Conservation (phyloP, 2,113 vertebrate genomes). For the human (Homo sapiens) region GRCh38 chr3:75198501-75199000, state of each 20-base stretch:
- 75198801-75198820: too few species aligned
- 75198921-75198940: rapidly evolving
- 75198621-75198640: not conserved
- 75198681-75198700: not conserved
- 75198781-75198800: too few species aligned
- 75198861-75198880: too few species aligned
- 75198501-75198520: not conserved
- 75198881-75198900: too few species aligned
- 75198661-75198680: not conserved
- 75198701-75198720: not conserved
- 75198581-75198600: not conserved
- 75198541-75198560: not conserved
- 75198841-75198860: too few species aligned
- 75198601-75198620: not conserved
- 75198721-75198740: not conserved
- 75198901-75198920: too few species aligned
- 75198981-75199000: too few species aligned
- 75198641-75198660: not conserved
- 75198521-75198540: not conserved
- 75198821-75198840: too few species aligned
- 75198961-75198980: too few species aligned
- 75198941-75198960: too few species aligned
- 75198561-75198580: not conserved
- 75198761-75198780: not conserved
- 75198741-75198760: not conserved